Percentiles rank a stretch among this genome's conserved stretches.
Evolutionary conservation across 2,797 vertebrate species (phyloP).

Genomic region (Arnoldichthys spilopterus): DNA sequence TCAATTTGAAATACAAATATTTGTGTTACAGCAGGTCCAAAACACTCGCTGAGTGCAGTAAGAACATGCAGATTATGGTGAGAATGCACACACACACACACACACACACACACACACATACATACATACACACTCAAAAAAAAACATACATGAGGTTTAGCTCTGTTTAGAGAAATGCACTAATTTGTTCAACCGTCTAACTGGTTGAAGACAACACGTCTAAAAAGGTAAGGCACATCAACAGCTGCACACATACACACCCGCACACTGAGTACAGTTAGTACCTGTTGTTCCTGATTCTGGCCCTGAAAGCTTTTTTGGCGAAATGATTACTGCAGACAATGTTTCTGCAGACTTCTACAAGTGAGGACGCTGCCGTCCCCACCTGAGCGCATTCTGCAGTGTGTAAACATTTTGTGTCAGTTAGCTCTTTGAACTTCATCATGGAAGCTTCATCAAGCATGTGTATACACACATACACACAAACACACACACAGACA

Average conservation of each 20-base stretch:
- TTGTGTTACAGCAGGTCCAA: conserved; percentile 37
- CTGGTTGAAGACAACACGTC: conserved; percentile 2
- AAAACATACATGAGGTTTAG: conserved; percentile 10
- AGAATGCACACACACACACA: neutral
- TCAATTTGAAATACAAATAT: conserved; percentile 49
- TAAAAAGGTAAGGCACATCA: conserved; percentile 17
- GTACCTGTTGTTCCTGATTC: conserved; percentile 56
- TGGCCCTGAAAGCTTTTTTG: conserved; percentile 47
- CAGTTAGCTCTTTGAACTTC: conserved; percentile 73
- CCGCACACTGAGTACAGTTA: conserved; percentile 22
- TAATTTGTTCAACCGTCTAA: conserved; percentile 2
- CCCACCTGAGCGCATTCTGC: conserved; percentile 58
- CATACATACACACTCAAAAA: neutral
- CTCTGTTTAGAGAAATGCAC: conserved; percentile 23
- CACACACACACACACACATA: conserved; percentile 2
- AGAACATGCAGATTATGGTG: conserved; percentile 43
- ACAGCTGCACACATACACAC: conserved; percentile 27
- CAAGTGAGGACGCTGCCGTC: conserved; percentile 7
- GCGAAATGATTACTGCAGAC: conserved; percentile 34
- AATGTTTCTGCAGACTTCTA: conserved; percentile 37
- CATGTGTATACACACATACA: conserved; percentile 25
- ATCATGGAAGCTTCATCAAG: conserved; percentile 72
- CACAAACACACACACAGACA: neutral
- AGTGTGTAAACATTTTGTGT: conserved; percentile 81
- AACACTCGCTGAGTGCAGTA: conserved; percentile 52